A percentile compares a stretch with the other conserved stretches of the same genome.
Evolutionary conservation across 2,888 invertebrate genomes (phyloP).

Genomic region (Auanema sp.): DNA sequence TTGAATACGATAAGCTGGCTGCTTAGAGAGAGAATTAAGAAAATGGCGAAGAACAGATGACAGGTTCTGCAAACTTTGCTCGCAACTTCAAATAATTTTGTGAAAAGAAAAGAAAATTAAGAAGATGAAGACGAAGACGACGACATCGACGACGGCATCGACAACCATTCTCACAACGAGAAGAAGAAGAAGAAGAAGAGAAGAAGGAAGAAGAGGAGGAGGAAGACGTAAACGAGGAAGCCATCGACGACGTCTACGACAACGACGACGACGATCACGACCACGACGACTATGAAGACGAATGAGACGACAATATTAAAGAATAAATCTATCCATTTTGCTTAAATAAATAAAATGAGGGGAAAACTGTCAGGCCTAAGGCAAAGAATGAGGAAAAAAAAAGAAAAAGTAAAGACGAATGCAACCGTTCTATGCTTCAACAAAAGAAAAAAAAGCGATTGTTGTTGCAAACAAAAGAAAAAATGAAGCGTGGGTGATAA

Average conservation of each 20-base stretch:
- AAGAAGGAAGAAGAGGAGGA: not conserved
- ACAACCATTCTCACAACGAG: not conserved
- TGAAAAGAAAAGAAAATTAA: constrained; percentile 4
- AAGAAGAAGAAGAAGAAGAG: not conserved
- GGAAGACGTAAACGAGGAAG: too few species aligned
- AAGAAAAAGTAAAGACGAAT: too few species aligned
- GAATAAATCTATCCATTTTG: constrained; percentile 1
- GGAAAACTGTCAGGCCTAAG: not conserved
- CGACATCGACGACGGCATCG: not conserved
- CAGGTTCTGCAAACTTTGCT: constrained; percentile 10
- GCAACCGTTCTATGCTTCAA: too few species aligned
- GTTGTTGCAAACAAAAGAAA: too few species aligned
- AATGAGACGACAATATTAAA: not conserved
- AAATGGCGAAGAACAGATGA: constrained; percentile 8
- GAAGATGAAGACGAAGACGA: constrained; percentile 3
- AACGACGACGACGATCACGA: not conserved
- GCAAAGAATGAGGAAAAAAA: constrained; percentile 11
- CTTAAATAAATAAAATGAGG: not conserved
- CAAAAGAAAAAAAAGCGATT: too few species aligned
- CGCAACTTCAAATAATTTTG: constrained; percentile 11
- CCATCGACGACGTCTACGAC: too few species aligned
- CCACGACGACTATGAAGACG: too few species aligned
- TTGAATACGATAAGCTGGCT: too few species aligned
- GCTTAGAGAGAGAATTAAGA: too few species aligned
- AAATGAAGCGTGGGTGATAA: too few species aligned